Conservation (phyloP, 1,140 invertebrate species). For the Cydia fagiglandana region DNA sequence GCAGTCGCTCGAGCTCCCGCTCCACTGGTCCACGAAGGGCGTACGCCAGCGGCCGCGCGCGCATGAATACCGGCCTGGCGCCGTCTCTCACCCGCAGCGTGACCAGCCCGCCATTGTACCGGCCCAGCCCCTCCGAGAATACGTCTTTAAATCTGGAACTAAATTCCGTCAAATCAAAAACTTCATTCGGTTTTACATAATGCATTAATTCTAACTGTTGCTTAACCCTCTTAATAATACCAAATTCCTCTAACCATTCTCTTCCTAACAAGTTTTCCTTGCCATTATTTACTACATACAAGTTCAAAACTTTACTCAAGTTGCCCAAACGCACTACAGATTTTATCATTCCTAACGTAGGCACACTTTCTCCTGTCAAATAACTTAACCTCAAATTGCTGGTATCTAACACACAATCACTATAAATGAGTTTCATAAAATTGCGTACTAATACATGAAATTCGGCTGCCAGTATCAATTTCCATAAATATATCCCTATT, state of each 20-base stretch:
- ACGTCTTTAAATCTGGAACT: conserved; percentile 50
- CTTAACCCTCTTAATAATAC: conserved; percentile 15
- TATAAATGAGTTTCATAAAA: no score
- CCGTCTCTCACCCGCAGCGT: conserved; percentile 34
- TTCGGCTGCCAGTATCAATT: no score
- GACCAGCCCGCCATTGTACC: conserved; percentile 44
- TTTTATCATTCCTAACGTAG: no score
- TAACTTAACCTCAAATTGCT: no score
- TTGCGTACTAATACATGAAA: no score
- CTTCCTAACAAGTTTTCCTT: conserved; percentile 39
- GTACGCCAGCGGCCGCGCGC: conserved; percentile 47
- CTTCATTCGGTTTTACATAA: neutral
- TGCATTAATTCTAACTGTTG: conserved; percentile 4
- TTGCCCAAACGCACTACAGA: no score
- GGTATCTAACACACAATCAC: no score
- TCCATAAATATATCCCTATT: no score
- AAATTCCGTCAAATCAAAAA: conserved; percentile 32
- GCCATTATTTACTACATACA: conserved; percentile 30
- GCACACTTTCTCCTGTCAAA: no score
- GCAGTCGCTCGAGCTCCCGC: neutral
- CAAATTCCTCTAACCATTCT: conserved; percentile 43
- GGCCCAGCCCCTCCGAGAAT: conserved; percentile 44
- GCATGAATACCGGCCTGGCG: conserved; percentile 44
- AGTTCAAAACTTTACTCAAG: no score
- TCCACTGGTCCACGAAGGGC: conserved; percentile 45